Percentiles rank a stretch among this genome's conserved stretches.
phyloP scores from a whole-genome alignment of 2,113 vertebrate genomes.

The Bothrops jararaca region DNA sequence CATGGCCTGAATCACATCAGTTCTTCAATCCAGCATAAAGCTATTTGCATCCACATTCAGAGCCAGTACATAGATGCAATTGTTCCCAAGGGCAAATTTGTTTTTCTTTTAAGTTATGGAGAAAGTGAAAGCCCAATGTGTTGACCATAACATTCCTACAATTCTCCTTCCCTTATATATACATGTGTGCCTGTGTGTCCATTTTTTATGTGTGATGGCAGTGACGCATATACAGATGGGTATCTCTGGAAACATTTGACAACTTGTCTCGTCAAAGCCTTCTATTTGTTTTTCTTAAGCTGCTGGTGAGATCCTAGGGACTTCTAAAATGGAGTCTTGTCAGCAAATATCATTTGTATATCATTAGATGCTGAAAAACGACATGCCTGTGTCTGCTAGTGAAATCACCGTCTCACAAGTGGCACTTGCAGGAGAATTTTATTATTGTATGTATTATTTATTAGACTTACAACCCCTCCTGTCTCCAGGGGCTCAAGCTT shows the following conservation, averaged over 20 bases:
- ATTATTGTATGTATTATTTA: neutral
- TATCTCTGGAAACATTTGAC: neutral
- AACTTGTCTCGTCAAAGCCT: neutral
- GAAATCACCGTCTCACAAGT: neutral
- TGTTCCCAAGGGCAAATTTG: neutral
- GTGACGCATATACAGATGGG: neutral
- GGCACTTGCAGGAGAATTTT: neutral
- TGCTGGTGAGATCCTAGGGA: neutral
- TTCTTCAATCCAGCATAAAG: neutral
- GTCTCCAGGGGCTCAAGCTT: neutral
- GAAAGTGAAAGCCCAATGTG: neutral
- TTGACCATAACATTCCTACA: neutral
- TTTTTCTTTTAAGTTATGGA: neutral
- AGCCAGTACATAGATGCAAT: neutral
- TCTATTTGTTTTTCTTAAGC: neutral
- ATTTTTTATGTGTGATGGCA: neutral
- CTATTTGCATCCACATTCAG: neutral
- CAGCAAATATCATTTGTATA: neutral
- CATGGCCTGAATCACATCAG: neutral
- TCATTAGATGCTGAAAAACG: neutral
- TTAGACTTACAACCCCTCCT: neutral
- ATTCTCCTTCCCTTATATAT: neutral
- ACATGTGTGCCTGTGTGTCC: neutral
- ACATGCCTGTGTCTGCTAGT: neutral
- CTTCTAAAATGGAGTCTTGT: neutral